phyloP scores from a whole-genome alignment of 2,113 vertebrate genomes.

The Atlantisia rogersi region DNA sequence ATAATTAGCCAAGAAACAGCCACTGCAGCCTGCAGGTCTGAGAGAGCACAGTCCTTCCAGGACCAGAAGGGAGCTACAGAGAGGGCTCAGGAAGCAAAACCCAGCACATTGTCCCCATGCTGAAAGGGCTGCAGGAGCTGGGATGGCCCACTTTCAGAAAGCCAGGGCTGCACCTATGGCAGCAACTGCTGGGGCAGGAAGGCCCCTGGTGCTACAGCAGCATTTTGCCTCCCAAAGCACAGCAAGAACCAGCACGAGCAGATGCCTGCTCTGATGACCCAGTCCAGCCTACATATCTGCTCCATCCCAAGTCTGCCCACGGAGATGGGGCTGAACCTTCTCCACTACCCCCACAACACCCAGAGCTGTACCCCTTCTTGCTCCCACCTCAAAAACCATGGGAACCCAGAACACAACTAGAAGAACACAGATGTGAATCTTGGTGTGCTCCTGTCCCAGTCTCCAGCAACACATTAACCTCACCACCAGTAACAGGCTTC shows the following conservation, averaged over 20 bases:
- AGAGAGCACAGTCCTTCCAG: background rate
- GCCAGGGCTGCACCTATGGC: background rate
- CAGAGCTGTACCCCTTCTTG: background rate
- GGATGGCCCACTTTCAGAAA: background rate
- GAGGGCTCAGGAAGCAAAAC: background rate
- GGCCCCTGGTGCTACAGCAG: background rate
- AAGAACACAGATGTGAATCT: background rate
- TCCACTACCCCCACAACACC: background rate
- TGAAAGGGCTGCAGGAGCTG: background rate
- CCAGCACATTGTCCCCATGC: background rate
- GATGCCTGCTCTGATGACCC: background rate
- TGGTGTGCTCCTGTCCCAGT: background rate
- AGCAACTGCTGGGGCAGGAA: background rate
- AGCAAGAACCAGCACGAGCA: background rate
- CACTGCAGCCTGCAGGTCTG: background rate
- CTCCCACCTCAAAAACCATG: background rate
- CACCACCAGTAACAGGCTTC: background rate
- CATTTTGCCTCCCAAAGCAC: too few species aligned
- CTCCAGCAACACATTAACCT: background rate
- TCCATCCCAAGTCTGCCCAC: background rate
- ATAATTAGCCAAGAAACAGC: background rate
- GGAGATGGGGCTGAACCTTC: background rate
- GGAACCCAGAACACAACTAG: fast-evolving
- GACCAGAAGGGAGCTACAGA: background rate
- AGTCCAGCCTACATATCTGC: background rate